A percentile compares a stretch with the other conserved stretches of the same genome.
These are phyloP conservation scores for Cylloceria caligata DNA, from an alignment of 2,888 invertebrate genomes.

Conservation along the genomic window DNA sequence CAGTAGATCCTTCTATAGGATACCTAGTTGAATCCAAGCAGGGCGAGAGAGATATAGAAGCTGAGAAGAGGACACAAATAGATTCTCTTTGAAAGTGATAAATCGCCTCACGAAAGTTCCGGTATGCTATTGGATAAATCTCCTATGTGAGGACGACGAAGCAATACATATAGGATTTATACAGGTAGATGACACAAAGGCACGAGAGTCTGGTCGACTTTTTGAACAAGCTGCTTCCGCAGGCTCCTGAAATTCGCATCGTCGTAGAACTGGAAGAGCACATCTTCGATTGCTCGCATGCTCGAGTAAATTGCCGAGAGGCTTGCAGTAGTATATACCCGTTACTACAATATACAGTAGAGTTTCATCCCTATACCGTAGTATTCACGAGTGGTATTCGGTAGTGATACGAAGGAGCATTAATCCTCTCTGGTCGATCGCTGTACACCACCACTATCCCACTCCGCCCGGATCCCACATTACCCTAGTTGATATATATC, in stretches of 20 bases:
- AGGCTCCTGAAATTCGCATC: constrained; percentile 31
- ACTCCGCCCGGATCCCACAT: not conserved
- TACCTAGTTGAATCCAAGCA: constrained; percentile 40
- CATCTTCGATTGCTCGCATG: constrained; percentile 45
- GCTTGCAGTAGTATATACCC: constrained; percentile 13
- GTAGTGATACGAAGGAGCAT: constrained; percentile 34
- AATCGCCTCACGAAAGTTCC: constrained; percentile 53
- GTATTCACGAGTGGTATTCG: constrained; percentile 12
- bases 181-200: constrained; percentile 7
- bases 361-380: too few relatives aligned
- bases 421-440: constrained; percentile 47
- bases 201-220: constrained; percentile 36
- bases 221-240: constrained; percentile 45
- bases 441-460: not conserved
- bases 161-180: too few relatives aligned
- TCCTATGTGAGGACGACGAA: constrained; percentile 32
- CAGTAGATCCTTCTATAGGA: not conserved
- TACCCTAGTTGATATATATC: constrained; percentile 25
- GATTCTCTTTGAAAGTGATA: constrained; percentile 59
- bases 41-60: constrained; percentile 15
- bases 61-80: constrained; percentile 15
- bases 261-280: not conserved
- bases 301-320: constrained; percentile 52
- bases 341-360: too few relatives aligned
- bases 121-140: constrained; percentile 54